These are phyloP conservation scores for Acleris emargana DNA, from an alignment of 2,888 invertebrate genomes.

Conservation along the genomic window DNA sequence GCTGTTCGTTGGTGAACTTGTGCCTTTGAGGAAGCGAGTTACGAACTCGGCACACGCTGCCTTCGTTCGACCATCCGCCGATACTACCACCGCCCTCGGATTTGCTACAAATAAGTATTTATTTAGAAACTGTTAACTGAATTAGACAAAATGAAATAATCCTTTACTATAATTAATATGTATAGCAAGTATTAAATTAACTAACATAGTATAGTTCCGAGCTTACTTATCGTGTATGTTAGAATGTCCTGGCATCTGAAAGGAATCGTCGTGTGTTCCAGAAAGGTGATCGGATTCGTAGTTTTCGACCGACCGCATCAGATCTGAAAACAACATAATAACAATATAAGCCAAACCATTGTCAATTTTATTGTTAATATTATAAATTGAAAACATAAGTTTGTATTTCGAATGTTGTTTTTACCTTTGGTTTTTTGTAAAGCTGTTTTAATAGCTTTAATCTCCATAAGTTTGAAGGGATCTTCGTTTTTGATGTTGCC, in stretches of 20 bases:
- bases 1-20: constrained; percentile 77
- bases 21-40: constrained; percentile 72
- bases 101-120: constrained; percentile 54
- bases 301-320: constrained; percentile 77
- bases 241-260: constrained; percentile 66
- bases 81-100: constrained; percentile 75
- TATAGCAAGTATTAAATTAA: no score
- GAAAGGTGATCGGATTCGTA: constrained; percentile 69
- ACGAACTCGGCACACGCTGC: constrained; percentile 74
- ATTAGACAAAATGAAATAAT: no score
- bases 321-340: constrained; percentile 52
- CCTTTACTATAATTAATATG: no score
- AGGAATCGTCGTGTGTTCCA: constrained; percentile 64
- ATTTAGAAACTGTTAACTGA: background rate
- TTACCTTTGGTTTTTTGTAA: constrained; percentile 78
- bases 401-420: background rate
- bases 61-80: constrained; percentile 77
- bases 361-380: no score
- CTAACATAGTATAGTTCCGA: no score
- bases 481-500: constrained; percentile 76
- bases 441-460: constrained; percentile 77
- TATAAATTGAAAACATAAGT: no score
- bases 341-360: no score
- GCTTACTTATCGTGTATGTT: constrained; percentile 76
- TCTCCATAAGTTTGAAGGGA: constrained; percentile 79